phyloP scores from a whole-genome alignment of 2,797 vertebrate species.

The Onychomys torridus region DNA sequence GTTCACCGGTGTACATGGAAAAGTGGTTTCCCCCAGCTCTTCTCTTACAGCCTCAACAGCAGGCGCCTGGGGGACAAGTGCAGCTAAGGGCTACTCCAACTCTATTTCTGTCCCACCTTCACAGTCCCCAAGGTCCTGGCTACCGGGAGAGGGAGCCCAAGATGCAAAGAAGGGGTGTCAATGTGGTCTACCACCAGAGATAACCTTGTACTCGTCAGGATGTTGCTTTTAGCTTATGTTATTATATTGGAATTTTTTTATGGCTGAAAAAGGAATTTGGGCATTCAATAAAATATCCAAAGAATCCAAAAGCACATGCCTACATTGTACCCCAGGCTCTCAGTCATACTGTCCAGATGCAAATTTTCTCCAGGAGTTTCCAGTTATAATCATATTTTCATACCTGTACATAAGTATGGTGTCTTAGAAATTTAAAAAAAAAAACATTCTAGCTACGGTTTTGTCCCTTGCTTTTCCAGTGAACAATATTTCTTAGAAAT shows the following conservation, averaged over 20 bases:
- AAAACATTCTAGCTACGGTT: not conserved
- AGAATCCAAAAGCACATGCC: not conserved
- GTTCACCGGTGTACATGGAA: not conserved
- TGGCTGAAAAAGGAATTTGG: not conserved
- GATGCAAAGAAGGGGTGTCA: not conserved
- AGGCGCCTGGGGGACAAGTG: not conserved
- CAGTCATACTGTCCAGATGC: not conserved
- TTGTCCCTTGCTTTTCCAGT: not conserved
- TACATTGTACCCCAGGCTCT: not conserved
- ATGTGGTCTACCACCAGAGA: not conserved
- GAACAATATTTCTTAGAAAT: conserved; percentile 3
- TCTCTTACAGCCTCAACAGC: not conserved
- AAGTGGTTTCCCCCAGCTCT: not conserved
- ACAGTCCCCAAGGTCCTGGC: not conserved
- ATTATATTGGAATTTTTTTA: not conserved
- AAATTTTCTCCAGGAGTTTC: not conserved
- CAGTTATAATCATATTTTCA: not conserved
- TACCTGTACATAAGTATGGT: too few species aligned
- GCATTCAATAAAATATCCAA: not conserved
- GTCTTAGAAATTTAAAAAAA: not conserved
- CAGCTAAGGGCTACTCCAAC: too few species aligned
- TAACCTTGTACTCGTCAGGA: not conserved
- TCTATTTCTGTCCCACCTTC: too few species aligned
- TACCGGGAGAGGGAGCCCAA: not conserved
- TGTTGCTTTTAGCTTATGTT: not conserved